Conservation (phyloP, 2,888 invertebrate species). For the Steinernema hermaphroditum region DNA sequence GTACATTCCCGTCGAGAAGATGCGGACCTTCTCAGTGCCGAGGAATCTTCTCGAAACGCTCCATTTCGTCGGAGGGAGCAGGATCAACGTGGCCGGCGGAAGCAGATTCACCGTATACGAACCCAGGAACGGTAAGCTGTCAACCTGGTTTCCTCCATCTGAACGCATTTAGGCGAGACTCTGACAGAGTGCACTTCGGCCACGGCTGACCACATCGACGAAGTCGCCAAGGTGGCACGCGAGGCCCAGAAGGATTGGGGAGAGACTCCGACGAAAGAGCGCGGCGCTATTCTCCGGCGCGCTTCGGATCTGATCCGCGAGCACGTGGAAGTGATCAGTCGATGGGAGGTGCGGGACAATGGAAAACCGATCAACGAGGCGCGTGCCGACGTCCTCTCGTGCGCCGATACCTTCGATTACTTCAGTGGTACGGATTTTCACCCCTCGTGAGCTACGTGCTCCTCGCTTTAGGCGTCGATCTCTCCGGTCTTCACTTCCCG, state of each 20-base stretch:
- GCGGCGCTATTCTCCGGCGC: conserved; percentile 68
- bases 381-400: conserved; percentile 70
- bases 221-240: conserved; percentile 67
- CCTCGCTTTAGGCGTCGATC: conserved; percentile 42
- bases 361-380: conserved; percentile 73
- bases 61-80: conserved; percentile 51
- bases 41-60: conserved; percentile 44
- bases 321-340: conserved; percentile 67
- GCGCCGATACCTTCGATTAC: conserved; percentile 71
- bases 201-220: conserved; percentile 64
- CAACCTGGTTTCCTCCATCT: too few relatives aligned
- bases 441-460: background rate
- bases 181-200: conserved; percentile 40
- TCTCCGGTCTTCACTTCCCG: conserved; percentile 69
- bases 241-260: conserved; percentile 68
- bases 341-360: conserved; percentile 69
- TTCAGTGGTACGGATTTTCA: conserved; percentile 68
- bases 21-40: conserved; percentile 42
- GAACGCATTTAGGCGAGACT: conserved; percentile 36
- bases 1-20: conserved; percentile 17
- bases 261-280: conserved; percentile 67
- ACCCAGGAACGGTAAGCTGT: conserved; percentile 58
- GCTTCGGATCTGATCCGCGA: conserved; percentile 47
- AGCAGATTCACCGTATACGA: conserved; percentile 52
- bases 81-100: conserved; percentile 42